A percentile compares a stretch with the other conserved stretches of the same genome.
Evolutionary conservation across 1,140 invertebrate genomes (phyloP).

Genomic region (Plectrocnemia conspersa): DNA sequence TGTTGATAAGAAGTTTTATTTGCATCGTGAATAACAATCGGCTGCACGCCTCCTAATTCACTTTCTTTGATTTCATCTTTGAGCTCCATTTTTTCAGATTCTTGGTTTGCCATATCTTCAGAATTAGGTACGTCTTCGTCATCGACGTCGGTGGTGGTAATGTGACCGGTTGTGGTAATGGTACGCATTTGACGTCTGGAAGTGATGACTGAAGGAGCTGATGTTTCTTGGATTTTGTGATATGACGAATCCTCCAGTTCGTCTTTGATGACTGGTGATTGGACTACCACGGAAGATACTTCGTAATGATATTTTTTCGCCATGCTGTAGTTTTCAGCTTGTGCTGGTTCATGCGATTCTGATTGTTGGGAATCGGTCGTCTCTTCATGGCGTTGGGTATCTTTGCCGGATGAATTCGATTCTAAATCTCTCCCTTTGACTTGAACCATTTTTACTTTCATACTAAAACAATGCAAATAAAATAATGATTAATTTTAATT

Average conservation of each 20-base stretch:
- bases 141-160: constrained; percentile 47
- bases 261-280: background rate
- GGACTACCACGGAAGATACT: background rate
- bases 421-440: constrained; percentile 7
- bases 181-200: constrained; percentile 54
- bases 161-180: constrained; percentile 58
- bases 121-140: constrained; percentile 38
- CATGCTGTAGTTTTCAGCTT: constrained; percentile 20
- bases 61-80: constrained; percentile 14
- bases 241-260: no score
- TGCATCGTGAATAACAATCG: background rate
- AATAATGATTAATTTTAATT: no score
- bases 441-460: constrained; percentile 32
- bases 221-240: background rate
- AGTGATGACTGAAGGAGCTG: constrained; percentile 49
- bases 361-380: background rate
- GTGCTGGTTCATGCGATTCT: constrained; percentile 7
- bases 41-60: background rate
- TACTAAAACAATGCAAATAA: constrained; percentile 15
- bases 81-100: constrained; percentile 6
- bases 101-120: constrained; percentile 7
- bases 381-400: constrained; percentile 9
- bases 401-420: constrained; percentile 7
- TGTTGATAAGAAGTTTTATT: background rate
- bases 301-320: constrained; percentile 10